phyloP scores from a whole-genome alignment of 1,140 invertebrate species.

The Ephestia elutella region DNA sequence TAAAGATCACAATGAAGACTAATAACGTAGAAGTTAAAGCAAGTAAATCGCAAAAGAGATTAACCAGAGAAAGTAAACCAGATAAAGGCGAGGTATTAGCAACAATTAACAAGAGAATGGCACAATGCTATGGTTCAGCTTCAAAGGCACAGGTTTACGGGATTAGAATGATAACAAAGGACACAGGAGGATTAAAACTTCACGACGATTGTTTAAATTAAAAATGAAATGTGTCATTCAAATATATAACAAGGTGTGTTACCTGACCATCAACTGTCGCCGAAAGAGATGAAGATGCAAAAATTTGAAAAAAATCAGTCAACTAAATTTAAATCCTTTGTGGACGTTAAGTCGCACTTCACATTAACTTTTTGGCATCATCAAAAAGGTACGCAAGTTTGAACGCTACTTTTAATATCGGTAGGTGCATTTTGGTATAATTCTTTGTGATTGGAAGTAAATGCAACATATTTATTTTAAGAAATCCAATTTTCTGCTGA shows the following conservation, averaged over 20 bases:
- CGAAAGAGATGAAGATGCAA: conserved; percentile 38
- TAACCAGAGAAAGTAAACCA: conserved; percentile 19
- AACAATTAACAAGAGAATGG: conserved; percentile 28
- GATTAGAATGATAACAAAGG: conserved; percentile 36
- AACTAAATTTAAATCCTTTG: conserved; percentile 67
- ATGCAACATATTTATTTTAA: conserved; percentile 72
- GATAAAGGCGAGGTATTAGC: conserved; percentile 21
- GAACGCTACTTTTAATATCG: conserved; percentile 14
- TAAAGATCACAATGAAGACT: neutral
- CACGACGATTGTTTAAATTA: conserved; percentile 31
- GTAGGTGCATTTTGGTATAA: conserved; percentile 27
- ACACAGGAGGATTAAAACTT: conserved; percentile 43
- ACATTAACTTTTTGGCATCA: conserved; percentile 61
- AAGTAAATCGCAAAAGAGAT: conserved; percentile 12
- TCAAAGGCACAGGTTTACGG: conserved; percentile 28
- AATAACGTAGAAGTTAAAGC: neutral
- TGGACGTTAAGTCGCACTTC: conserved; percentile 53
- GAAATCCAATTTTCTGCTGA: conserved; percentile 74
- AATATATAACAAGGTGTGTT: conserved; percentile 51
- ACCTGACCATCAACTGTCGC: conserved; percentile 38
- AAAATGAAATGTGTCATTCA: conserved; percentile 46
- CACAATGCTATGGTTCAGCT: conserved; percentile 12
- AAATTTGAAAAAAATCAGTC: conserved; percentile 44
- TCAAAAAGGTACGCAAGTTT: conserved; percentile 12
- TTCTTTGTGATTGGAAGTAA: conserved; percentile 39